Conservation (phyloP, 2,797 vertebrate species). For the Gymnoscopelus microlampas region DNA sequence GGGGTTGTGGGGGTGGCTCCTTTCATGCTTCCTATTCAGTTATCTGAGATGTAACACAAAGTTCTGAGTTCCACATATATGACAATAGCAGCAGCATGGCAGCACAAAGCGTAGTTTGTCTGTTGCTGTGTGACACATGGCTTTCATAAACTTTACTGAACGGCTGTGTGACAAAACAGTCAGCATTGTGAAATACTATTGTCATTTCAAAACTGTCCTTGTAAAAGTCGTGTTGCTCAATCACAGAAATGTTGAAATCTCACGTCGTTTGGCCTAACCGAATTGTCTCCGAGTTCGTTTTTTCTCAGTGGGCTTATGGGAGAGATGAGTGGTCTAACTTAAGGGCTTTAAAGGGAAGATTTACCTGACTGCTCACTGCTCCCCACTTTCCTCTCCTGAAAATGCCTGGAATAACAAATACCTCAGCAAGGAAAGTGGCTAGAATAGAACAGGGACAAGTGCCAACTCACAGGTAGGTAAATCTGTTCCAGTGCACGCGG, state of each 20-base stretch:
- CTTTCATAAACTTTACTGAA: slow-evolving; percentile 50
- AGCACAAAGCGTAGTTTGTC: slow-evolving; percentile 37
- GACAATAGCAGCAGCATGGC: slow-evolving; percentile 38
- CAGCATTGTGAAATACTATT: slow-evolving; percentile 34
- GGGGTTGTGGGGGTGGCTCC: slow-evolving; percentile 15
- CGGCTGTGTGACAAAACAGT: slow-evolving; percentile 56
- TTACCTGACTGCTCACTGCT: too few relatives aligned
- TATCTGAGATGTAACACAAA: slow-evolving; percentile 23
- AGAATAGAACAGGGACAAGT: too few relatives aligned
- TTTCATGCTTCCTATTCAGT: slow-evolving; percentile 20
- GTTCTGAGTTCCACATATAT: slow-evolving; percentile 15
- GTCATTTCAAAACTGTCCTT: slow-evolving; percentile 30
- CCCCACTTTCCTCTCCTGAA: too few relatives aligned
- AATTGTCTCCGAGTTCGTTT: too few relatives aligned
- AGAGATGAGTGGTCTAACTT: too few relatives aligned
- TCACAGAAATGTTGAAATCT: slow-evolving; percentile 20
- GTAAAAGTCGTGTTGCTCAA: slow-evolving; percentile 20
- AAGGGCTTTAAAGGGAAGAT: too few relatives aligned
- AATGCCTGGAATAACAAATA: too few relatives aligned
- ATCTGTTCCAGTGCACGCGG: too few relatives aligned
- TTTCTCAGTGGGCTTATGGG: too few relatives aligned
- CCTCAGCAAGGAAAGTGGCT: too few relatives aligned
- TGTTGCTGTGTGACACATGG: slow-evolving; percentile 37
- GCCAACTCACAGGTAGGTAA: too few relatives aligned
- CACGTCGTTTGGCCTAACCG: too few relatives aligned